These are phyloP conservation scores for Mandrillus leucophaeus DNA, from an alignment of 2,113 vertebrate genomes.

Conservation along the genomic window DNA sequence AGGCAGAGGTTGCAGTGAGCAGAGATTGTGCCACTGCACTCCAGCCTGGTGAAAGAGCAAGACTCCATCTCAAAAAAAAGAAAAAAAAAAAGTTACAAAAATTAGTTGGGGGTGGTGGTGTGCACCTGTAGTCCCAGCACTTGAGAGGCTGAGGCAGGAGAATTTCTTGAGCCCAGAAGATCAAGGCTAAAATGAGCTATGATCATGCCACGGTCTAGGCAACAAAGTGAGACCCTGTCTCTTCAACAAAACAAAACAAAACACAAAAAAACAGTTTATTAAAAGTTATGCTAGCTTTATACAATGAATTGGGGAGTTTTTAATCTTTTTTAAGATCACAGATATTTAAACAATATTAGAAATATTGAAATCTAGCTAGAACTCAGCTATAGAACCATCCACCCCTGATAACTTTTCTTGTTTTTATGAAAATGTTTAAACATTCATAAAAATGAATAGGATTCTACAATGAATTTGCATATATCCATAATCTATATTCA, in stretches of 20 bases:
- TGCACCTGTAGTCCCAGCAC: no score
- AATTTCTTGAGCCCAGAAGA: no score
- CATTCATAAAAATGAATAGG: neutral
- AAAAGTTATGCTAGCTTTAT: neutral
- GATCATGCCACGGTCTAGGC: no score
- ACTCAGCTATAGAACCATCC: neutral
- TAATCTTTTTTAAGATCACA: neutral
- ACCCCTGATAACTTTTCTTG: neutral
- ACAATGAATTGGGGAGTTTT: neutral
- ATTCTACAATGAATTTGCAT: neutral
- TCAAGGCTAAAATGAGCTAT: no score
- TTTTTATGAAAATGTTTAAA: slow-evolving; percentile 3
- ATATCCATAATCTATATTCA: neutral
- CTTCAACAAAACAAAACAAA: no score
- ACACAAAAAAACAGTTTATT: neutral
- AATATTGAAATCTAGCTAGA: neutral
- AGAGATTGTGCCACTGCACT: no score
- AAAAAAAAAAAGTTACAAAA: no score
- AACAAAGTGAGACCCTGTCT: neutral
- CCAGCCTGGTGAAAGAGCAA: no score
- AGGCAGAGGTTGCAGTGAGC: no score
- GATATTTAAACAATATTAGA: neutral
- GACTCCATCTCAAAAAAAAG: no score
- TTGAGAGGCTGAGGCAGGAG: no score
- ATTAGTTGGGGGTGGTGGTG: no score